phyloP scores from a whole-genome alignment of 2,113 vertebrate species.

The Scophthalmus maximus region DNA sequence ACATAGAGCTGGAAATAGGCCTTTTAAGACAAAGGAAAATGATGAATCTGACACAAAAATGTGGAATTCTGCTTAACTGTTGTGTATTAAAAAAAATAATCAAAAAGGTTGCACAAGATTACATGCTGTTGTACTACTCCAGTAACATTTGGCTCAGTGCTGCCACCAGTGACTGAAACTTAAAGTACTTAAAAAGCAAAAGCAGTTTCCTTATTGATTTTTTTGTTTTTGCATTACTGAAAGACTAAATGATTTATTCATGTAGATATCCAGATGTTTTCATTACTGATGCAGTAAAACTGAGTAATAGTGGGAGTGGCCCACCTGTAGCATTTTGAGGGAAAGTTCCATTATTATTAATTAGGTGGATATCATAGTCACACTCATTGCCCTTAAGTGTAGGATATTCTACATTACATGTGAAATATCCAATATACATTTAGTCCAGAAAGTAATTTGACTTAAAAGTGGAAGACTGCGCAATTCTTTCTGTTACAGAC shows the following conservation, averaged over 20 bases:
- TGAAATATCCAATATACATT: background rate
- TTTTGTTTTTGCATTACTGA: background rate
- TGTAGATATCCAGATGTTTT: background rate
- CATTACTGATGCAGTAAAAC: background rate
- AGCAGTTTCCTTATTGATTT: background rate
- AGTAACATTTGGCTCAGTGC: constrained; percentile 6
- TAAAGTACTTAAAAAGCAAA: background rate
- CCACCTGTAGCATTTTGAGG: background rate
- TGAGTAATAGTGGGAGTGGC: background rate
- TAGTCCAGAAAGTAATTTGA: background rate
- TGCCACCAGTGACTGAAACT: constrained; percentile 31
- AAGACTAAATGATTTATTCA: background rate
- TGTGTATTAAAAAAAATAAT: background rate
- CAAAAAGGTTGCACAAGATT: background rate
- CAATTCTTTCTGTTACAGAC: background rate
- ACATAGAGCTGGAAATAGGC: too few species aligned
- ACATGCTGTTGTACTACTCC: background rate
- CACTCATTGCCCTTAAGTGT: background rate
- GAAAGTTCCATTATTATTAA: too few species aligned
- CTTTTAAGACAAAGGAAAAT: too few species aligned
- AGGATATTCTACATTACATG: background rate
- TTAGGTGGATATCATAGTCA: background rate
- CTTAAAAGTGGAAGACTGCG: background rate
- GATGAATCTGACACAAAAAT: background rate
- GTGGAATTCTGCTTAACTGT: background rate